Base-by-base conservation (phyloP, 2,113 vertebrate species). In the Motacilla alba region DNA sequence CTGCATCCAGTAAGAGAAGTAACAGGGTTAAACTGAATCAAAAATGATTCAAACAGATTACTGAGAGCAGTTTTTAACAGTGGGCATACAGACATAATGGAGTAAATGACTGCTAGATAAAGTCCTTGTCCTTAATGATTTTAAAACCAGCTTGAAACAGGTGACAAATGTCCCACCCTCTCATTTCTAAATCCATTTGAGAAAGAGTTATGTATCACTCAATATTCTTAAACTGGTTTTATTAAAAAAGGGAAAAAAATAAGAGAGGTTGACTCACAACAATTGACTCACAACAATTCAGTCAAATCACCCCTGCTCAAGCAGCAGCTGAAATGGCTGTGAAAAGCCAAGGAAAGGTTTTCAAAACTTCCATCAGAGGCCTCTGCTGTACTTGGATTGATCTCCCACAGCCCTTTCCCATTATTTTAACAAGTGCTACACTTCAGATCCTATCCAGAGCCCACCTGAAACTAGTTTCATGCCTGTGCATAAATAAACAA, bases 171-270 rank as follows among this genome's bases (percentile, higher is more conserved):
- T 56, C 43, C 17, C 23, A 58, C 30, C 15, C 37, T 74, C 21
- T 53, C 6, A 4, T 41, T n/a, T 62, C 74, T 70, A 66, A 87
- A 70, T 58, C 55, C 6, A 24, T 62, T 30, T 74, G 37, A 53
- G 31, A 62, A 46, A 63, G 47, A 83, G 8, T 4, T n/a, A 30
- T 26, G 22, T 49, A 70, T 70, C 46, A 37, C 22, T 53, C 55
- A 37, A 24, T 64, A 10, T 35, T 60, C 33, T 47, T 63, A 73
- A 93, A 69, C 4, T 3, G 1, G 1, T 37, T 93, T 76, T 83
- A 47, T 11, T 0, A 7, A 44, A 53, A 44, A 69, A 7, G 3
- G 5, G 12, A 5, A 18, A 22, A 28, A 46, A 17, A 8, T 6
- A 33, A 28, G 2, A 39, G 8, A 3, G 22, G 35, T 35, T 35